Conservation (phyloP, 2,888 invertebrate genomes). For the Boloria euphrosyne region DNA sequence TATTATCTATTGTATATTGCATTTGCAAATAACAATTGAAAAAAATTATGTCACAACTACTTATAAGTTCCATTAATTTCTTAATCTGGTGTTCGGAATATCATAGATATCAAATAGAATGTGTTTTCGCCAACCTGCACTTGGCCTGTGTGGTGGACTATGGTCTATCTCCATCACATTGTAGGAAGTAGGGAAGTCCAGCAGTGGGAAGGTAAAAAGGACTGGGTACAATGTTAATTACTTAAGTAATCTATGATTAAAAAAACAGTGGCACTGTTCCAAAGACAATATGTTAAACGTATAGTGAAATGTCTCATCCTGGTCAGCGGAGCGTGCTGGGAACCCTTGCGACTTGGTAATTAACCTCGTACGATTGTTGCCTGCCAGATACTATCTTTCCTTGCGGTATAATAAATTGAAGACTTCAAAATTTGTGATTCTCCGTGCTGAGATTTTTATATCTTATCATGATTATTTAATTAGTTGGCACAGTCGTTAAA, state of each 20-base stretch:
- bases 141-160: too few species aligned
- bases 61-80: too few species aligned
- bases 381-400: slow-evolving; percentile 43
- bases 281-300: slow-evolving; percentile 36
- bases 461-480: neutral
- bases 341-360: slow-evolving; percentile 61
- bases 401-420: slow-evolving; percentile 34
- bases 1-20: too few species aligned
- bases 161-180: too few species aligned
- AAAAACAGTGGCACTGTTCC: slow-evolving; percentile 37
- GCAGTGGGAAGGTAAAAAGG: too few species aligned
- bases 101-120: too few species aligned
- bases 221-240: too few species aligned
- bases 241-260: slow-evolving; percentile 33
- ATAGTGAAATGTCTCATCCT: slow-evolving; percentile 66
- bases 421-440: slow-evolving; percentile 25
- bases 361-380: slow-evolving; percentile 41
- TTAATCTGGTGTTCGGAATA: too few species aligned
- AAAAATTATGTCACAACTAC: too few species aligned
- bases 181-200: too few species aligned
- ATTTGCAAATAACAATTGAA: too few species aligned
- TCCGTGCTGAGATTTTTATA: slow-evolving; percentile 9
- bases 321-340: slow-evolving; percentile 67
- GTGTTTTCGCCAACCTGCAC: too few species aligned
- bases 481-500: neutral